These are phyloP conservation scores for Thaumatotibia leucotreta DNA, from an alignment of 1,140 invertebrate species.

Conservation along the genomic window DNA sequence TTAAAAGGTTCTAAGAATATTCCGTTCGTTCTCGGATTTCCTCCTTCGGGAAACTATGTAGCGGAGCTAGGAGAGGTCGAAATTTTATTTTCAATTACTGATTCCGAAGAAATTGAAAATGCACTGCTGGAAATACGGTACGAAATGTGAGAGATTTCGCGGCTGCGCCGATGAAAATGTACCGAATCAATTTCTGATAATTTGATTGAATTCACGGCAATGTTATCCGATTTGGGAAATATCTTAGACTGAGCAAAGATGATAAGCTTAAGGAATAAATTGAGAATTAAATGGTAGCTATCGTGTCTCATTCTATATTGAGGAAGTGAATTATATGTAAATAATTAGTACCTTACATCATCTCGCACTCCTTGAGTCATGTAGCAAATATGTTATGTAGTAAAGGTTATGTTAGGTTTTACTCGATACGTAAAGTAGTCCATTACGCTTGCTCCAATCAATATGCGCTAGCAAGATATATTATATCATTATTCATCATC, in stretches of 20 bases:
- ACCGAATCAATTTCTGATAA: conserved; percentile 11
- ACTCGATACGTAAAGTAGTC: too few species aligned
- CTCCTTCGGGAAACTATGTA: not conserved
- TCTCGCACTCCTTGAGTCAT: too few species aligned
- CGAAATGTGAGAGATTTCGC: conserved; percentile 3
- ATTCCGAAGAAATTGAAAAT: conserved; percentile 7
- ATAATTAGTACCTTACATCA: too few species aligned
- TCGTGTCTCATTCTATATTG: not conserved
- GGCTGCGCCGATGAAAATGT: not conserved
- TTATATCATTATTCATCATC: too few species aligned
- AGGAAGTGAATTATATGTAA: not conserved
- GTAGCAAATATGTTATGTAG: too few species aligned
- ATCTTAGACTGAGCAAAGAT: not conserved
- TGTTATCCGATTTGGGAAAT: not conserved
- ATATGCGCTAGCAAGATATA: too few species aligned
- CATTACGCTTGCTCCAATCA: too few species aligned
- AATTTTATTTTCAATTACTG: conserved; percentile 13
- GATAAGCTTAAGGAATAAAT: not conserved
- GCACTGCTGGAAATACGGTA: not conserved
- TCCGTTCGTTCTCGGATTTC: not conserved
- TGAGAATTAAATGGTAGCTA: not conserved
- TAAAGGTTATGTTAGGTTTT: too few species aligned
- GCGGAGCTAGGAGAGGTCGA: not conserved
- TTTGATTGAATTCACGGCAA: not conserved
- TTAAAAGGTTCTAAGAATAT: conserved; percentile 1